These are phyloP conservation scores for Homarus gammarus DNA, from an alignment of 2,888 invertebrate genomes.

Conservation along the genomic window DNA sequence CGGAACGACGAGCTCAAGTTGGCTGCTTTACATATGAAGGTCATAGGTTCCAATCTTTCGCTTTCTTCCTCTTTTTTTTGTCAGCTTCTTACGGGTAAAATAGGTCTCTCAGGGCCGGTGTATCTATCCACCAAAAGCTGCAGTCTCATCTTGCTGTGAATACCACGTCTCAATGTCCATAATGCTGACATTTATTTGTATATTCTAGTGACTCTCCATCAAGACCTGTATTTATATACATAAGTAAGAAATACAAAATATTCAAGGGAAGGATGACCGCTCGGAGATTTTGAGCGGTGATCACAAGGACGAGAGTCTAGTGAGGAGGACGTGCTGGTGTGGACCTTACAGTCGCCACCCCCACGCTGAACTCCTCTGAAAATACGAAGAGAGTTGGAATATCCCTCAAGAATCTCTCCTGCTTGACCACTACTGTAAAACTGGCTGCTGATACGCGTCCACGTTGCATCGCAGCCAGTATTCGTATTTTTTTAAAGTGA, in stretches of 20 bases:
- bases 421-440: conserved; percentile 43
- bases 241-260: conserved; percentile 64
- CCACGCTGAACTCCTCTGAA: conserved; percentile 20
- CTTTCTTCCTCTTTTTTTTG: background rate
- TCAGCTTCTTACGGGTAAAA: background rate
- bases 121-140: background rate
- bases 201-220: conserved; percentile 48
- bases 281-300: background rate
- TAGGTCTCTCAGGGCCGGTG: background rate
- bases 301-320: conserved; percentile 29
- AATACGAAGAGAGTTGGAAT: conserved; percentile 53
- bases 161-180: conserved; percentile 23
- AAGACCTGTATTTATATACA: conserved; percentile 49
- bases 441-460: conserved; percentile 25
- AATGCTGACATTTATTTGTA: conserved; percentile 40
- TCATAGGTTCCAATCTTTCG: background rate
- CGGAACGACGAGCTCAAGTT: background rate
- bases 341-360: conserved; percentile 14
- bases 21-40: background rate
- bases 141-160: conserved; percentile 2
- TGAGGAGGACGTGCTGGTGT: background rate
- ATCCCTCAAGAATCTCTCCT: conserved; percentile 51
- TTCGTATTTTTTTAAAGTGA: background rate
- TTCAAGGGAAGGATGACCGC: conserved; percentile 38
- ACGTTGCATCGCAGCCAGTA: background rate